Evolutionary conservation across 1,140 invertebrate species (phyloP).

Genomic region (Drosophila albomicans): DNA sequence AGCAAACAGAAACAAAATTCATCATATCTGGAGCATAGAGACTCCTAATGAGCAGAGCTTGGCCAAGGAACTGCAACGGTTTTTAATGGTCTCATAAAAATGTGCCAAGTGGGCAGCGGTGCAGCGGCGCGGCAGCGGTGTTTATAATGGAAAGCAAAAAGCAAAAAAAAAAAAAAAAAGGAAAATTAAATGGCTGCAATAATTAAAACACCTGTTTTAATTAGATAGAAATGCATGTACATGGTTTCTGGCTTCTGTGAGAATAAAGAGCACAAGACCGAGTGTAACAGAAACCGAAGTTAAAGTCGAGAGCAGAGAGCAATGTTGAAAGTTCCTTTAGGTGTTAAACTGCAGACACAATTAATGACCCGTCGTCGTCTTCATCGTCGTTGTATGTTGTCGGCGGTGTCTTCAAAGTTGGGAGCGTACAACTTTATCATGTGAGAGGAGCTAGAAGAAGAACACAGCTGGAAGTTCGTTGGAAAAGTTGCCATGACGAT

Average conservation of each 20-base stretch:
- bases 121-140: conserved; percentile 34
- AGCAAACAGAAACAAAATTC: conserved; percentile 69
- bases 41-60: conserved; percentile 67
- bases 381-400: not conserved
- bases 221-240: conserved; percentile 73
- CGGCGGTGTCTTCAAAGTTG: conserved; percentile 71
- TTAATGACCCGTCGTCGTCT: conserved; percentile 60
- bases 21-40: conserved; percentile 76
- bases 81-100: conserved; percentile 79
- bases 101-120: conserved; percentile 66
- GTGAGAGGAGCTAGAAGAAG: conserved; percentile 2
- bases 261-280: conserved; percentile 35
- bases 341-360: conserved; percentile 60
- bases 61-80: conserved; percentile 70
- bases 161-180: conserved; percentile 17
- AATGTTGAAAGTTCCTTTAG: conserved; percentile 67
- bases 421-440: conserved; percentile 65
- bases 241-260: conserved; percentile 31
- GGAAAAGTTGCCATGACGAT: conserved; percentile 54
- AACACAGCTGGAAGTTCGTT: conserved; percentile 56
- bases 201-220: conserved; percentile 84
- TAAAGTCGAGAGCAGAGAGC: conserved; percentile 8
- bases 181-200: conserved; percentile 78
- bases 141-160: conserved; percentile 49
- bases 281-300: conserved; percentile 13